Evolutionary conservation across 1,140 invertebrate species (phyloP).

Genomic region (Drosophila punjabiensis): DNA sequence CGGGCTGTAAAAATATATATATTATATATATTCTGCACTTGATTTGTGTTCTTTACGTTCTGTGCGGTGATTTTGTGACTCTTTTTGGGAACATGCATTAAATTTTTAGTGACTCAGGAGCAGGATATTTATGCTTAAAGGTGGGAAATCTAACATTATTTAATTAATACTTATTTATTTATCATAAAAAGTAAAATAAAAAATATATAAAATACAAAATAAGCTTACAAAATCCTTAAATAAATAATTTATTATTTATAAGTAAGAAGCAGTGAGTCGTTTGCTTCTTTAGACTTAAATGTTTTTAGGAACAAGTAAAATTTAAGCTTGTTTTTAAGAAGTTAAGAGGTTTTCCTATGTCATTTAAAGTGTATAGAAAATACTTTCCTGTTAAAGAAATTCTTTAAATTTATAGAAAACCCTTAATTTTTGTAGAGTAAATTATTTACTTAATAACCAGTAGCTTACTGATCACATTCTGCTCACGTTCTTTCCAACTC

Average conservation of each 20-base stretch:
- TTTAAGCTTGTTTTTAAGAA: neutral
- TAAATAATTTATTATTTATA: neutral
- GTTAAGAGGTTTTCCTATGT: neutral
- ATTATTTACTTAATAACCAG: neutral
- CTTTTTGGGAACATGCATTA: constrained; percentile 13
- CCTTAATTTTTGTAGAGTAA: neutral
- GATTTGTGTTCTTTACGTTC: constrained; percentile 39
- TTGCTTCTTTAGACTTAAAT: neutral
- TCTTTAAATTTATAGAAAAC: neutral
- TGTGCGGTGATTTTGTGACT: constrained; percentile 20
- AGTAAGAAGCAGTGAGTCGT: neutral
- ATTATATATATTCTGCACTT: constrained; percentile 19
- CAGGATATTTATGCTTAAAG: neutral
- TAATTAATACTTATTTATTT: neutral
- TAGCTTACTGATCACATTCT: neutral
- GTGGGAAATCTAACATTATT: neutral
- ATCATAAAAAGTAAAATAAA: too few species aligned
- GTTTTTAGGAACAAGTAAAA: too few species aligned
- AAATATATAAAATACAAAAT: neutral
- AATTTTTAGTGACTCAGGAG: constrained; percentile 18
- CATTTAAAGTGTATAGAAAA: neutral
- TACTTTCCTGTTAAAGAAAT: neutral
- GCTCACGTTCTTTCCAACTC: constrained; percentile 5
- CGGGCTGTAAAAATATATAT: constrained; percentile 23
- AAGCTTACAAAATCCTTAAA: too few species aligned